Conservation (phyloP, 2,113 vertebrate genomes). For the Thinocorus orbignyianus region DNA sequence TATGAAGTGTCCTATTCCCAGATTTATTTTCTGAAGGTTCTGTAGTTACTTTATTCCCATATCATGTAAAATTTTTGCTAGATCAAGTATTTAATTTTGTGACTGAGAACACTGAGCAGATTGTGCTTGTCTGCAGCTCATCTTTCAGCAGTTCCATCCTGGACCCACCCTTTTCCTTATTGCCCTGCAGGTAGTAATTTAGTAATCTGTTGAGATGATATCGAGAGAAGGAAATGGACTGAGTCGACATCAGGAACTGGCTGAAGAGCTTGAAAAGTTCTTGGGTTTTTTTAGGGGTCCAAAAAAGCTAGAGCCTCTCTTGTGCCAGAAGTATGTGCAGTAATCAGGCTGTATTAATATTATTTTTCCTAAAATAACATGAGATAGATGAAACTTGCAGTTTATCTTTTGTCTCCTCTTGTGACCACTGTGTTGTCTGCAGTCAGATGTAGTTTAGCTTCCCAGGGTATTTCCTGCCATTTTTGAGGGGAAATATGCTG, state of each 20-base stretch:
- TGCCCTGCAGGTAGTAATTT: neutral
- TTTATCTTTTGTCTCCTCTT: neutral
- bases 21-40: neutral
- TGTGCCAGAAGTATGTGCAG: neutral
- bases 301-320: neutral
- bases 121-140: neutral
- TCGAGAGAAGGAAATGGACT: too few relatives aligned
- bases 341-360: neutral
- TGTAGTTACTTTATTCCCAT: neutral
- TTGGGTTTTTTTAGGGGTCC: neutral
- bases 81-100: neutral
- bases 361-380: neutral
- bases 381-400: neutral
- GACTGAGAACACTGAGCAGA: neutral
- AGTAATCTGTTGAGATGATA: too few relatives aligned
- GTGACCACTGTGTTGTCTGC: neutral
- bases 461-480: neutral
- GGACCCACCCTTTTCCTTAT: neutral
- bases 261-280: neutral
- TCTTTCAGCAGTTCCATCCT: neutral
- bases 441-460: neutral
- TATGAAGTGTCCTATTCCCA: neutral
- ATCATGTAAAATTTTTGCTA: neutral
- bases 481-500: neutral
- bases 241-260: neutral